These are phyloP conservation scores for Cladorhizidae sp. DNA, from an alignment of 37 sponge, comb jelly and placozoan genomes.

Conservation along the genomic window DNA sequence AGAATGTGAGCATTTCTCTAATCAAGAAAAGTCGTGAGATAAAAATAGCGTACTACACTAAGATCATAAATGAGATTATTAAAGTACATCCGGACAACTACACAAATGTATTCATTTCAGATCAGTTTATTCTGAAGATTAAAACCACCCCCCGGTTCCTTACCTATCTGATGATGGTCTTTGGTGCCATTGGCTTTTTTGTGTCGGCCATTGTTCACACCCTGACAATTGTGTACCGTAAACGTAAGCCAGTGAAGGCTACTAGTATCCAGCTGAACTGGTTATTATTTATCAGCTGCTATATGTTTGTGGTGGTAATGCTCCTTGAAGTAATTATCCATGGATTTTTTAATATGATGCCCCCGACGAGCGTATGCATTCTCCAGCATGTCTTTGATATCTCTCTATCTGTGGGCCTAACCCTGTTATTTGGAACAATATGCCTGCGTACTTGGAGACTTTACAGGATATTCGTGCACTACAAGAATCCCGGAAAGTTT, in stretches of 20 bases:
- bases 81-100: neutral
- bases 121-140: neutral
- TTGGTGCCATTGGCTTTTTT: neutral
- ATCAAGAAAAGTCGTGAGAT: neutral
- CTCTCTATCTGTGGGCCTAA: neutral
- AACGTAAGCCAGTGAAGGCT: constrained; percentile 20
- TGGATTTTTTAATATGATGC: neutral
- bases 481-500: constrained; percentile 18
- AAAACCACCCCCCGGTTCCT: neutral
- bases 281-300: constrained; percentile 23
- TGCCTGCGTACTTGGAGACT: constrained; percentile 31
- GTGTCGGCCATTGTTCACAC: neutral
- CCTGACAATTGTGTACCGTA: constrained; percentile 15
- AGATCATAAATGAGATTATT: neutral
- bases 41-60: constrained; percentile 1
- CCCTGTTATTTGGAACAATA: constrained; percentile 7
- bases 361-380: neutral
- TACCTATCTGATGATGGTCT: neutral
- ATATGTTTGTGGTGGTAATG: constrained; percentile 1
- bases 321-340: neutral
- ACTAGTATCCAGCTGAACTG: constrained; percentile 18
- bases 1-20: constrained; percentile 6
- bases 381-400: neutral
- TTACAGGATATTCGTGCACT: constrained; percentile 42
- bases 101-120: neutral